Evolutionary conservation across 2,888 invertebrate genomes (phyloP).

Genomic region (Heteropelma amictum): DNA sequence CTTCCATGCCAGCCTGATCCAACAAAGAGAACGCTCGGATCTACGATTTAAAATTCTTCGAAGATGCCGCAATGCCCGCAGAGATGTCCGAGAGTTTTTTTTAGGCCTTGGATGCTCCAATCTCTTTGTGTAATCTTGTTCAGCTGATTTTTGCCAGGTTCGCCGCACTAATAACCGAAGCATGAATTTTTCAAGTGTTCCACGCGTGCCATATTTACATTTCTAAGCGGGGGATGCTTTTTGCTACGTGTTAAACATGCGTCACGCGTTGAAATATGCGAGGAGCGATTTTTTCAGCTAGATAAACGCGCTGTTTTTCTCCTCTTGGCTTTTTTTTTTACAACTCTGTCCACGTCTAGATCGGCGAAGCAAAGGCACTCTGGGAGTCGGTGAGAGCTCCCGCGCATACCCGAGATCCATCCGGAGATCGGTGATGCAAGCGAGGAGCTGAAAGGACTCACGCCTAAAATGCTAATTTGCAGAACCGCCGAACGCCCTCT

Average conservation of each 20-base stretch:
- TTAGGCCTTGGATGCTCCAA: neutral
- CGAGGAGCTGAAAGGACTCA: slow-evolving; percentile 62
- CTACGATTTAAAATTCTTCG: neutral
- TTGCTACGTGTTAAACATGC: slow-evolving; percentile 1
- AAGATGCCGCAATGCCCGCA: neutral
- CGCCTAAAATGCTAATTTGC: slow-evolving; percentile 71
- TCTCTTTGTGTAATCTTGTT: slow-evolving; percentile 26
- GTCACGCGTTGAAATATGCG: slow-evolving; percentile 29
- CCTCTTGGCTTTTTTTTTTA: neutral
- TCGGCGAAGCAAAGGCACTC: slow-evolving; percentile 27
- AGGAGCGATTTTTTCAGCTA: slow-evolving; percentile 11
- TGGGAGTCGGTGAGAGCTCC: slow-evolving; percentile 27
- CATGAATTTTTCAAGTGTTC: slow-evolving; percentile 1
- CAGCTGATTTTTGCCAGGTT: neutral
- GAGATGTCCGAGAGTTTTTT: neutral
- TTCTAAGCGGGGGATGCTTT: neutral
- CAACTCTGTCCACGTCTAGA: neutral
- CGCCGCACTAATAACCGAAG: slow-evolving; percentile 10
- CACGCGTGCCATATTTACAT: slow-evolving; percentile 8
- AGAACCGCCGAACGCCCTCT: slow-evolving; percentile 61
- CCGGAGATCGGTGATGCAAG: slow-evolving; percentile 54
- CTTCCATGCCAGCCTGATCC: too few relatives aligned
- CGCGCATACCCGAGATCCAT: slow-evolving; percentile 44
- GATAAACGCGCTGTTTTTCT: slow-evolving; percentile 24
- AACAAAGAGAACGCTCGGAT: neutral